These are phyloP conservation scores for Pristiophorus japonicus DNA, from an alignment of 2,113 vertebrate genomes.

Conservation along the genomic window DNA sequence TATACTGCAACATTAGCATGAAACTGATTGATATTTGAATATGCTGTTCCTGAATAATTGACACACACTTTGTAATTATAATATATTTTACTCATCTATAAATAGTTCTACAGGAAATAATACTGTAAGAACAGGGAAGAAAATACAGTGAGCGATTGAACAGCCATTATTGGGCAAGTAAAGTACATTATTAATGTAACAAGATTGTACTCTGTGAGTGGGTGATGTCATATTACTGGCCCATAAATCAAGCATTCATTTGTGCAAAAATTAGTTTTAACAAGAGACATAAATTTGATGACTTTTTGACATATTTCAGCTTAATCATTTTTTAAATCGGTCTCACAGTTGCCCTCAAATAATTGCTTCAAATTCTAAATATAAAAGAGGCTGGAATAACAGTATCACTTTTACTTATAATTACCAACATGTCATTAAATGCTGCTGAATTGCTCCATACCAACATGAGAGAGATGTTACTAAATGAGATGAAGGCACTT, in stretches of 20 bases:
- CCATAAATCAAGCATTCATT: constrained; percentile 8
- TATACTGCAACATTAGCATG: background rate
- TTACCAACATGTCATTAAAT: background rate
- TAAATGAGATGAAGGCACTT: constrained; percentile 2
- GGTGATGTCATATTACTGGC: background rate
- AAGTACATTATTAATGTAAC: constrained; percentile 20
- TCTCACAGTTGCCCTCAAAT: background rate
- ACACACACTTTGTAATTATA: background rate
- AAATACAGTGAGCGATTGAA: background rate
- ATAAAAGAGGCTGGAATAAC: background rate
- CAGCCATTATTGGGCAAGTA: background rate
- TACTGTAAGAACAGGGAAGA: background rate
- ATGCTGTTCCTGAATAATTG: background rate
- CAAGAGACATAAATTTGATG: background rate
- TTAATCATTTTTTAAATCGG: constrained; percentile 29
- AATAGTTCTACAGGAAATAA: background rate
- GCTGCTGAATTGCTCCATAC: background rate
- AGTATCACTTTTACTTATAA: background rate
- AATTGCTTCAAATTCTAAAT: background rate
- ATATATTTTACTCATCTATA: background rate
- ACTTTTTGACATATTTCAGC: background rate
- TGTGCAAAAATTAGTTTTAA: constrained; percentile 29
- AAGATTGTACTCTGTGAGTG: background rate
- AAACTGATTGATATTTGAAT: background rate
- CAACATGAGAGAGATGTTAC: background rate